These are phyloP conservation scores for Drosophila sordidula DNA, from an alignment of 2,888 invertebrate genomes.

Conservation along the genomic window DNA sequence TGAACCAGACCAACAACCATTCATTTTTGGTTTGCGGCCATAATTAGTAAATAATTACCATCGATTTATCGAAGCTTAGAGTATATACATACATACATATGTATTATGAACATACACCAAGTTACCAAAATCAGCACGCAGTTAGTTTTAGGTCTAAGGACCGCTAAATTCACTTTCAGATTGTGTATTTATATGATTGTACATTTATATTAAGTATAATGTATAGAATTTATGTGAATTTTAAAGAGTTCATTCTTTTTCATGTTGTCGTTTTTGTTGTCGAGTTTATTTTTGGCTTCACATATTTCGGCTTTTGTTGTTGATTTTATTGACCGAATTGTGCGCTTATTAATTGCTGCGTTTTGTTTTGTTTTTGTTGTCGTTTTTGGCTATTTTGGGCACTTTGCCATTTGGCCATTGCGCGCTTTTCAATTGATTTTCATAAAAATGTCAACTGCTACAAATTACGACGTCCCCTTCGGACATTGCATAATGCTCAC, in stretches of 20 bases:
- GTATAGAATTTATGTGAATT: neutral
- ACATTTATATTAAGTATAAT: neutral
- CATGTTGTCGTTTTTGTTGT: constrained; percentile 5
- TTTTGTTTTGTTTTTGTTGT: constrained; percentile 30
- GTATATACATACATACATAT: too few relatives aligned
- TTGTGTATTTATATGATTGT: neutral
- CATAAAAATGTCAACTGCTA: constrained; percentile 38
- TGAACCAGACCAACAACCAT: too few relatives aligned
- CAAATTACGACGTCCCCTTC: constrained; percentile 3
- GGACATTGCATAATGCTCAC: constrained; percentile 39
- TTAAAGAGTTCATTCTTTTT: constrained; percentile 15
- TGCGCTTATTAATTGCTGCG: constrained; percentile 70
- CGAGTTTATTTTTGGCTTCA: constrained; percentile 44
- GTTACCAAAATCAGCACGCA: too few relatives aligned
- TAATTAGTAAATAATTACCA: too few relatives aligned
- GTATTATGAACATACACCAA: too few relatives aligned
- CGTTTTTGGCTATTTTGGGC: constrained; percentile 44
- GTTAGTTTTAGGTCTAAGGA: too few relatives aligned
- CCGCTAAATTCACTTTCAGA: too few relatives aligned
- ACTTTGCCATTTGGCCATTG: constrained; percentile 65
- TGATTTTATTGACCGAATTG: constrained; percentile 70
- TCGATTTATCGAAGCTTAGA: too few relatives aligned
- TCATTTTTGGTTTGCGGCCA: too few relatives aligned
- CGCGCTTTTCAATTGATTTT: constrained; percentile 60
- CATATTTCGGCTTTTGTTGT: constrained; percentile 36